These are phyloP conservation scores for Malacosoma neustria DNA, from an alignment of 2,888 invertebrate genomes.

Conservation along the genomic window DNA sequence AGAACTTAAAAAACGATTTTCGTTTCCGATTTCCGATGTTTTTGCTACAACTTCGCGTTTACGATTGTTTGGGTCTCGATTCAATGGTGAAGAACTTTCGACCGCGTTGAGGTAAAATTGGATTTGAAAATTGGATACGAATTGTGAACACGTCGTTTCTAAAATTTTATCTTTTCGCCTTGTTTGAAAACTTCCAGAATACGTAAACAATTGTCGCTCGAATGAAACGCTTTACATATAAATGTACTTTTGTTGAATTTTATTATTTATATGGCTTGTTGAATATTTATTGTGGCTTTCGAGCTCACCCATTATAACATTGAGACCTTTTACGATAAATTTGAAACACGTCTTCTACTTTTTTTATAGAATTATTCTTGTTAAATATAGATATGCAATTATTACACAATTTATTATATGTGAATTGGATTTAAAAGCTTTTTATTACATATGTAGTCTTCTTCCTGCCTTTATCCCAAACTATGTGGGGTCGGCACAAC, in stretches of 20 bases:
- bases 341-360: no score
- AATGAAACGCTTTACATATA: neutral
- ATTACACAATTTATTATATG: no score
- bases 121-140: neutral
- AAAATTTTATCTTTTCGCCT: neutral
- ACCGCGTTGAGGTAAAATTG: neutral
- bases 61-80: neutral
- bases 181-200: neutral
- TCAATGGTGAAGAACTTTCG: neutral
- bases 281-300: neutral
- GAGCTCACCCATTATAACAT: neutral
- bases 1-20: conserved; percentile 28
- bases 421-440: no score
- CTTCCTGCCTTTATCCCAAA: no score
- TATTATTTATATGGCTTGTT: neutral
- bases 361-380: no score
- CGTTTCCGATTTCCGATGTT: conserved; percentile 11
- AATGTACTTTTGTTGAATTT: no score
- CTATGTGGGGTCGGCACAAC: no score
- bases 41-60: neutral
- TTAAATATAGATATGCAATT: no score
- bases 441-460: no score
- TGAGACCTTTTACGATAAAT: neutral
- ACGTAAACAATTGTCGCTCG: neutral
- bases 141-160: neutral